A percentile compares a stretch with the other conserved stretches of the same genome.
These are phyloP conservation scores for Tetropium fuscum DNA, from an alignment of 2,888 invertebrate species.

Conservation along the genomic window DNA sequence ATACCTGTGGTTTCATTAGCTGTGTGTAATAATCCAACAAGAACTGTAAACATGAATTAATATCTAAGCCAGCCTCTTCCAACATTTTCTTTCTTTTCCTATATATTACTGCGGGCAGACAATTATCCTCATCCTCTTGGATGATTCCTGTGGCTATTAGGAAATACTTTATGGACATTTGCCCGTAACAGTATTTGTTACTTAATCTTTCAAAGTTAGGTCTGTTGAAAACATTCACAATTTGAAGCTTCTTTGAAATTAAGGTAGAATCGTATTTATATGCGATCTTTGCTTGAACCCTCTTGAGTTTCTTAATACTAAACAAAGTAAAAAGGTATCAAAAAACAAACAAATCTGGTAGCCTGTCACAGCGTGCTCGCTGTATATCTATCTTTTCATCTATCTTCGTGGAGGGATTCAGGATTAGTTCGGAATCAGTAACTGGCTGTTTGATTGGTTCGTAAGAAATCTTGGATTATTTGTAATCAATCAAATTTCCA, in stretches of 20 bases:
- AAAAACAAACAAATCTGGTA: too few species aligned
- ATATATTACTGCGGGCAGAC: conserved; percentile 50
- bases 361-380: too few species aligned
- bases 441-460: too few species aligned
- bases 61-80: conserved; percentile 79
- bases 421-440: too few species aligned
- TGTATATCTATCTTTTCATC: too few species aligned
- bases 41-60: conserved; percentile 93
- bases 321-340: too few species aligned
- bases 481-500: too few species aligned
- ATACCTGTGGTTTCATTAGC: conserved; percentile 72
- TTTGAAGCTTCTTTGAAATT: conserved; percentile 33
- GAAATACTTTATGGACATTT: conserved; percentile 74
- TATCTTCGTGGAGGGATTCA: too few species aligned
- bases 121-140: conserved; percentile 65
- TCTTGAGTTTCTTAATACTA: conserved; percentile 59
- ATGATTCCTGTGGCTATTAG: conserved; percentile 70
- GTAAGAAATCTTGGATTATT: too few species aligned
- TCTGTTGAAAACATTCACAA: conserved; percentile 69
- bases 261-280: conserved; percentile 50
- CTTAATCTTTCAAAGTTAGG: conserved; percentile 72
- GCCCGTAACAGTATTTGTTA: conserved; percentile 70
- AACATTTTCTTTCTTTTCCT: conserved; percentile 63
- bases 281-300: conserved; percentile 55
- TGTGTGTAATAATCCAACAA: conserved; percentile 91